phyloP scores from a whole-genome alignment of 2,113 vertebrate species.

The Upupa epops region DNA sequence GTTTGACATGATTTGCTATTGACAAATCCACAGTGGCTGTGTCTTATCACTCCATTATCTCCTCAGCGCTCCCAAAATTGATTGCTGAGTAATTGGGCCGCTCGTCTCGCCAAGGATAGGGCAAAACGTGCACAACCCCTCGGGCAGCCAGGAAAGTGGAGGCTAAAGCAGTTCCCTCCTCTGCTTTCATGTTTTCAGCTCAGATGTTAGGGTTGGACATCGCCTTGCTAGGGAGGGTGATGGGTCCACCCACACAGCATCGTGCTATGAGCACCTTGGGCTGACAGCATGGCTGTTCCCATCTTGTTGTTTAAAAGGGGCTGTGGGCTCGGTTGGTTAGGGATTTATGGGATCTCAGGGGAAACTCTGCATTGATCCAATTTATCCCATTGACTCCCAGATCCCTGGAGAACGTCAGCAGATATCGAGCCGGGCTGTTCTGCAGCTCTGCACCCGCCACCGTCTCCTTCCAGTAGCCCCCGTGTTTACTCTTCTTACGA shows the following conservation, averaged over 20 bases:
- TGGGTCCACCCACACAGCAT: not conserved
- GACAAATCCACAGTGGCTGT: slow-evolving; percentile 61
- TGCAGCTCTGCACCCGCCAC: not conserved
- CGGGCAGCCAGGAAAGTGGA: not conserved
- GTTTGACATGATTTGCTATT: slow-evolving; percentile 68
- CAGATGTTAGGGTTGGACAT: accelerated
- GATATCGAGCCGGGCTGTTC: not conserved
- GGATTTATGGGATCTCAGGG: not conserved
- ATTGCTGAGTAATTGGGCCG: slow-evolving; percentile 66
- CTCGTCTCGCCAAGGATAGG: not conserved
- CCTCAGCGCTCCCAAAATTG: slow-evolving; percentile 64
- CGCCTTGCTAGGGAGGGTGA: not conserved
- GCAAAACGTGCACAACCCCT: not conserved
- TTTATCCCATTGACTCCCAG: slow-evolving; percentile 4
- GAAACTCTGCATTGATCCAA: slow-evolving; percentile 12
- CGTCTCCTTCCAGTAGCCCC: not conserved
- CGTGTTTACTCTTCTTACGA: slow-evolving; percentile 37
- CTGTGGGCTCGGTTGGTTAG: not conserved
- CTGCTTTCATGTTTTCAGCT: not conserved
- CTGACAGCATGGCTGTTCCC: not conserved
- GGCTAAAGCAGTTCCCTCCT: not conserved
- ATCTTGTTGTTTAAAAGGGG: not conserved
- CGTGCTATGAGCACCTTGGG: not conserved
- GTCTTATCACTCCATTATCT: slow-evolving; percentile 71
- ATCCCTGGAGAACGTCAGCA: not conserved